A percentile compares a stretch with the other conserved stretches of the same genome.
Evolutionary conservation across 2,797 vertebrate genomes (phyloP).

Genomic region (Poecilia wingei): DNA sequence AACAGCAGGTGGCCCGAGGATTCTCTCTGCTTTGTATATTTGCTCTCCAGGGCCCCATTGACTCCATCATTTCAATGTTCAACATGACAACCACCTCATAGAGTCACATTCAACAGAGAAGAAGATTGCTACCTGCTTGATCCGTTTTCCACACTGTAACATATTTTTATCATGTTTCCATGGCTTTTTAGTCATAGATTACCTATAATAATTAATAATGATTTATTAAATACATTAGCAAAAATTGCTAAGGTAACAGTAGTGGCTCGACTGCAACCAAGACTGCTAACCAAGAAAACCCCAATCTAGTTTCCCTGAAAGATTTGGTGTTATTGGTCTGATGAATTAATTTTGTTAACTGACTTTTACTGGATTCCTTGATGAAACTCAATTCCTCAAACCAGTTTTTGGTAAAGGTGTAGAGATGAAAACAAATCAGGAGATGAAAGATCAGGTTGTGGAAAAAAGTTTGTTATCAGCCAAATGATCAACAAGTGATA

Average conservation of each 20-base stretch:
- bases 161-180: not conserved
- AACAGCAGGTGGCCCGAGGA: conserved; percentile 39
- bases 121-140: not conserved
- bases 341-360: not conserved
- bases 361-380: not conserved
- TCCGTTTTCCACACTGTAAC: conserved; percentile 4
- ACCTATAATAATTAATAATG: too few species aligned
- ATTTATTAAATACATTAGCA: too few species aligned
- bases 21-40: conserved; percentile 36
- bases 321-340: not conserved
- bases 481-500: too few species aligned
- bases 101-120: not conserved
- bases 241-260: too few species aligned
- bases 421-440: too few species aligned
- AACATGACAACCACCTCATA: not conserved
- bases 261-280: too few species aligned
- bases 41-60: conserved; percentile 23
- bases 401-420: not conserved
- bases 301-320: not conserved
- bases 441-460: too few species aligned
- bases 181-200: too few species aligned
- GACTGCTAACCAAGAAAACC: not conserved
- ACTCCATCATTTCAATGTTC: conserved; percentile 16
- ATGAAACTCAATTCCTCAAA: not conserved
- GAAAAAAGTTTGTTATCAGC: too few species aligned